A percentile compares a stretch with the other conserved stretches of the same genome.
phyloP scores from a whole-genome alignment of 2,888 invertebrate genomes.

The Caradrina clavipalpis region DNA sequence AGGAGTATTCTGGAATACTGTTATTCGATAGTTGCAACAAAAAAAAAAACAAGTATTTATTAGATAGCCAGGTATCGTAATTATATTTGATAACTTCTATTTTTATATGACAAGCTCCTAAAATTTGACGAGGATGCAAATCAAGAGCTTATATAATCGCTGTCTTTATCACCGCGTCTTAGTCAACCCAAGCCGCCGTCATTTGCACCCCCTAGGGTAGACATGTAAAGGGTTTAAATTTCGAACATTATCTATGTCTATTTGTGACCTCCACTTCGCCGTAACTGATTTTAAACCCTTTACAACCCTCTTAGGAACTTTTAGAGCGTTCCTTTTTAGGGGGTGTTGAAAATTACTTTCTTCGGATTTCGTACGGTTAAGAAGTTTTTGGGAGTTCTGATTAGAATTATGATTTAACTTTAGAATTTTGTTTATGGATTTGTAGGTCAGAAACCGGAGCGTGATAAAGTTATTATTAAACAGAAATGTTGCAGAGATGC shows the following conservation, averaged over 20 bases:
- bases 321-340: constrained; percentile 35
- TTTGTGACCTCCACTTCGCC: constrained; percentile 39
- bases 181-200: constrained; percentile 2
- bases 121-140: no score
- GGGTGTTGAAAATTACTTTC: constrained; percentile 38
- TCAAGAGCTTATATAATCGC: no score
- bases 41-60: no score
- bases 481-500: background rate
- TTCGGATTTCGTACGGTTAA: constrained; percentile 18
- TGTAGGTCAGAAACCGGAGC: background rate
- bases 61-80: no score
- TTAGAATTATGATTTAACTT: constrained; percentile 18
- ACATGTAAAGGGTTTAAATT: constrained; percentile 58
- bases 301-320: constrained; percentile 34
- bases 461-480: constrained; percentile 13
- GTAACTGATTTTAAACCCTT: constrained; percentile 56
- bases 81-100: no score
- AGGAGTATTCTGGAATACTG: no score
- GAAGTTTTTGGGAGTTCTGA: constrained; percentile 41
- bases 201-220: constrained; percentile 51
- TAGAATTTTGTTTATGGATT: background rate
- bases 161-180: background rate
- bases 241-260: constrained; percentile 60
- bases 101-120: no score
- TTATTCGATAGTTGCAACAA: no score